Conservation (phyloP, 1,140 invertebrate species). For the Tetragnatha versicolor region DNA sequence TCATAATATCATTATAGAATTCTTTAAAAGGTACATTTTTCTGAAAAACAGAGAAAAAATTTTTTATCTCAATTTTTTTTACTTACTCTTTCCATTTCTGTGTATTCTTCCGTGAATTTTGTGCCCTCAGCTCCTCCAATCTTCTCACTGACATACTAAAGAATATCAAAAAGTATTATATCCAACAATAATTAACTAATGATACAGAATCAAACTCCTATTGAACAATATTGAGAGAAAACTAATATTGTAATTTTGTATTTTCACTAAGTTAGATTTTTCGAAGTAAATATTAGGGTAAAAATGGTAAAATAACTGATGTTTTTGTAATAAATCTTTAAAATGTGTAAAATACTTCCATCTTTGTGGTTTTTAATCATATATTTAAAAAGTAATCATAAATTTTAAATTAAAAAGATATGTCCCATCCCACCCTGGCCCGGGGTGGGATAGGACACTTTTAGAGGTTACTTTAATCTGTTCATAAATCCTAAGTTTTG, state of each 20-base stretch:
- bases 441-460: no score
- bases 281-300: neutral
- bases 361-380: no score
- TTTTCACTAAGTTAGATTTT: neutral
- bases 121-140: constrained; percentile 99
- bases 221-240: neutral
- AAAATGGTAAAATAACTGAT: neutral
- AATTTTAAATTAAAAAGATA: no score
- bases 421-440: no score
- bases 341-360: no score
- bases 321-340: neutral
- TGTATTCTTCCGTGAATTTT: constrained; percentile 97
- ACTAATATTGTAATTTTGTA: neutral
- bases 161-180: constrained; percentile 63
- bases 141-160: constrained; percentile 99
- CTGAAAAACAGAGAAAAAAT: neutral
- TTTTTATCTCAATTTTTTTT: neutral
- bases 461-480: no score
- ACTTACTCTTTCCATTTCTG: constrained; percentile 98
- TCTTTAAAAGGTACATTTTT: neutral
- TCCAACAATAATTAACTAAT: neutral
- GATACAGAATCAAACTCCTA: no score
- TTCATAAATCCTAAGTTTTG: no score
- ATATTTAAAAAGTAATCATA: no score
- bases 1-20: neutral